Base-by-base conservation (phyloP, 2,113 vertebrate species). In the Pachypanchax playfairii region DNA sequence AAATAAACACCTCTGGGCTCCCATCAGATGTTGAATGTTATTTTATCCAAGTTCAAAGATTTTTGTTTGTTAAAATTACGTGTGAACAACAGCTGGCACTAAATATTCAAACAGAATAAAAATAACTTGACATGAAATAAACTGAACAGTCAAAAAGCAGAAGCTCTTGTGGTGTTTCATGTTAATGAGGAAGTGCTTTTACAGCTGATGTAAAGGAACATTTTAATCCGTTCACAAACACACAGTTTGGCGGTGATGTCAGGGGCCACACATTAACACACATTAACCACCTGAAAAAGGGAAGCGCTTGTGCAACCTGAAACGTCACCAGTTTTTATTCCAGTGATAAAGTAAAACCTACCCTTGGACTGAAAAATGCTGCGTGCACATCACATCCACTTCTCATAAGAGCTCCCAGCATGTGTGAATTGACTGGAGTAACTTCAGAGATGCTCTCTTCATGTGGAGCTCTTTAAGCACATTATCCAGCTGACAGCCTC, bases 261-360 rank as follows among this genome's bases (percentile, higher is more conserved):
- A 21, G 3, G 15, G 49, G 61, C 53, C 26, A 65, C 39, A 42
- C n/a, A n/a, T n/a, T n/a, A n/a, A n/a, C n/a, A n/a, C n/a, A 22
- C 13, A 38, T 51, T 43, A 28, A 52, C 35, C 46, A 36, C 8
- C 26, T 24, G 13, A 52, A 47, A 63, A 10, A 42, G 11, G 28
- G 22, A 50, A 43, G 56, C 55, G 42, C 15, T 17, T 36, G 28
- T 24, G 2, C n/a, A 12, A 35, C 26, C 58, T 43, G 25, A 55
- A 54, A 64, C 59, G 42, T 46, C 65, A 33, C 6, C 59, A 15
- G n/a, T 43, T 58, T 74, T 65, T 51, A 20, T 57, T 61, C 48
- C 47, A 28, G 14, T 35, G 3, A 36, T 60, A 42, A 41, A 28
- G 28, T 29, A n/a, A 60, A 61, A 65, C 60, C 48, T 60, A 43